These are phyloP conservation scores for Campoletis sonorensis DNA, from an alignment of 1,140 invertebrate species.

Conservation along the genomic window DNA sequence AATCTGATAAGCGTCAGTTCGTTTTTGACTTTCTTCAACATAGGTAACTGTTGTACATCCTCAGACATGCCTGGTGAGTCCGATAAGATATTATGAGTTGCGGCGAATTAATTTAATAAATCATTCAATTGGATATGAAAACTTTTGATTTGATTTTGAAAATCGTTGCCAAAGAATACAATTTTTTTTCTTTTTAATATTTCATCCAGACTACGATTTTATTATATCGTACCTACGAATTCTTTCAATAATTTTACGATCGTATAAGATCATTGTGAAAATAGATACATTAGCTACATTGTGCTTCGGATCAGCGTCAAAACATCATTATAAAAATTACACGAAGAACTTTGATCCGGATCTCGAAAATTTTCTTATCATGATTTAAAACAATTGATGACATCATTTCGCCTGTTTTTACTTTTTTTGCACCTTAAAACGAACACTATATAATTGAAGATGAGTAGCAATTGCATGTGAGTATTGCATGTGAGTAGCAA, in stretches of 20 bases:
- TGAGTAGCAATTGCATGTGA: background rate
- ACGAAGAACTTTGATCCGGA: background rate
- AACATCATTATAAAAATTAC: too few relatives aligned
- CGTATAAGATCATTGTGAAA: background rate
- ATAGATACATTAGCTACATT: too few relatives aligned
- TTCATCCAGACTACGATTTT: background rate
- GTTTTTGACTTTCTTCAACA: background rate
- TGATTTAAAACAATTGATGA: background rate
- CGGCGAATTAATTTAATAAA: too few relatives aligned
- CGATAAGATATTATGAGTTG: background rate
- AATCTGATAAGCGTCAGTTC: conserved; percentile 52
- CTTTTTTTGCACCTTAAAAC: background rate
- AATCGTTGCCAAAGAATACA: too few relatives aligned
- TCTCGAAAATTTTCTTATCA: background rate
- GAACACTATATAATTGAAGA: background rate
- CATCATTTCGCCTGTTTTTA: background rate
- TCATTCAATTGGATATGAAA: background rate
- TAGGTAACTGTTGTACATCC: background rate
- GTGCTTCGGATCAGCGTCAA: too few relatives aligned
- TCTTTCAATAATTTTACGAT: background rate
- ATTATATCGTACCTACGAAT: background rate
- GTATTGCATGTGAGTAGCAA: background rate
- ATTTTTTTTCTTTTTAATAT: too few relatives aligned
- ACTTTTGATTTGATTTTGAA: background rate
- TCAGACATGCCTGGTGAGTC: conserved; percentile 59